Evolutionary conservation across 2,888 invertebrate species (phyloP).

Genomic region (Trachelus iudaicus): DNA sequence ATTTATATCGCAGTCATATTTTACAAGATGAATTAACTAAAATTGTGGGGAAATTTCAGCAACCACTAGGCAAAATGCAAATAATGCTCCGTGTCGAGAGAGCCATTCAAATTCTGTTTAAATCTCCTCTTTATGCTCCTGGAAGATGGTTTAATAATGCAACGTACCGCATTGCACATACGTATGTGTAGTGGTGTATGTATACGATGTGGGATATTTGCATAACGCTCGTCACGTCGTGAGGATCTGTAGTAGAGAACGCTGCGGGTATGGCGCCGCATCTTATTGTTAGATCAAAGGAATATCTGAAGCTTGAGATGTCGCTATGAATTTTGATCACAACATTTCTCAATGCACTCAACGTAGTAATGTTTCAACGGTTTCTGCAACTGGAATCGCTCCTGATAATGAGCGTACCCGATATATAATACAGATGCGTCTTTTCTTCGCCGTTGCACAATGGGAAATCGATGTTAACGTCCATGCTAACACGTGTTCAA

Average conservation of each 20-base stretch:
- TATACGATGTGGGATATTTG: neutral
- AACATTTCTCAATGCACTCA: neutral
- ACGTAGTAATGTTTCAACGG: too few species aligned
- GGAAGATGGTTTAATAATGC: slow-evolving; percentile 1
- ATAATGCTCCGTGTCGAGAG: neutral
- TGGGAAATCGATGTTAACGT: too few species aligned
- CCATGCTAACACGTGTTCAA: too few species aligned
- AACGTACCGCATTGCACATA: neutral
- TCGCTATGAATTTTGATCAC: neutral
- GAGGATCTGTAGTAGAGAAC: neutral
- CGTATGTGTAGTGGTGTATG: neutral
- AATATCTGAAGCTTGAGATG: neutral
- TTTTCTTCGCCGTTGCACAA: too few species aligned
- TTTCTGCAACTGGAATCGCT: too few species aligned
- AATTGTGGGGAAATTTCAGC: neutral
- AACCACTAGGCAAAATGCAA: neutral
- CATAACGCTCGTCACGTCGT: slow-evolving; percentile 3
- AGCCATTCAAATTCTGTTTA: neutral
- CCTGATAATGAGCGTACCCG: too few species aligned
- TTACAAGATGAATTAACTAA: neutral
- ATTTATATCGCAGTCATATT: neutral
- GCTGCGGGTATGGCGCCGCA: neutral
- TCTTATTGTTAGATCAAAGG: neutral
- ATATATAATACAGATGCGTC: too few species aligned
- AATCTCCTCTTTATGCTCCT: neutral